Base-by-base conservation (phyloP, 1,140 invertebrate species). In the Meloidogyne hapla region DNA sequence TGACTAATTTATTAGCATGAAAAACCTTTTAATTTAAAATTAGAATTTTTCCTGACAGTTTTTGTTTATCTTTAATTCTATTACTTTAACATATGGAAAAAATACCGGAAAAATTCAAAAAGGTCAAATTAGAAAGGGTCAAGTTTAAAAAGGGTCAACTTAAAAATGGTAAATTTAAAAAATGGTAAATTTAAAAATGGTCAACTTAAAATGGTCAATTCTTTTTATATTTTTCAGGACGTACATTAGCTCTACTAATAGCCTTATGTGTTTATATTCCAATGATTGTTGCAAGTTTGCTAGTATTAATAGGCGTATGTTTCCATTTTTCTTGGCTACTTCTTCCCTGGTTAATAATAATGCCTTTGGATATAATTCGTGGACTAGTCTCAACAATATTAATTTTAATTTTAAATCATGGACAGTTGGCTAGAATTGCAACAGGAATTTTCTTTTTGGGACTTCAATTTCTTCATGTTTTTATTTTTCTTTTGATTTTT, bases 371-470 rank as follows among this genome's bases (percentile, higher is more conserved):
- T 9, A 82, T 86, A 48, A 76, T 86, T 56, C 83, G 85, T 25
- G 85, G 85, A 21, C 75, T 86, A 23, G 83, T 86, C 56, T 86
- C 85, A 1, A 79, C 77, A 10, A 74, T 86, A 28, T 75, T 86
- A 74, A 86, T 86, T 23, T 87, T 86, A 74, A 71, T 83, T 62
- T 86, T 72, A 71, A 83, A 81, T 33, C 79, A 86, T 74, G 81
- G 76, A 21, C 83, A 87, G 77, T 74, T 86, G 70, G 85, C 85
- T 8, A 77, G 85, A 48, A 81, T 86, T 61, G 85, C 85, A 12
- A 81, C 84, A 25, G 85, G 83, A 62, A 86, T 86, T 62, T 87
- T 87, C 81, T 87, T 87, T 76, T 75, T 87, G 12, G 85, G 85
- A 15, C 74, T 86, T 12, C 85, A 86, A 71, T 83, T 86, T 65